Base-by-base conservation (phyloP, 2,797 vertebrate genomes). In the Trachurus trachurus region DNA sequence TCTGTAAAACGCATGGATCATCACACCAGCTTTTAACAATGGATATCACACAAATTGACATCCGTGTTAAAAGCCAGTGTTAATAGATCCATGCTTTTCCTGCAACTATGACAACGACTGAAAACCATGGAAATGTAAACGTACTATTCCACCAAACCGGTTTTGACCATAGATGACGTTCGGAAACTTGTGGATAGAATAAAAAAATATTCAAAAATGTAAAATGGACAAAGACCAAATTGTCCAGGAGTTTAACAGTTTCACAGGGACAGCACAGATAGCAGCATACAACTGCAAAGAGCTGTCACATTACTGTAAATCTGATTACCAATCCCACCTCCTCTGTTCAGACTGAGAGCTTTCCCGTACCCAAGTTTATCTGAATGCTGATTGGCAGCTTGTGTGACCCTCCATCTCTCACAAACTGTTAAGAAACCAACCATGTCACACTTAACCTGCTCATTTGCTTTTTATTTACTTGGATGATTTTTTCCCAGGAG, bases 171-270 rank as follows among this genome's bases (percentile, higher is more conserved):
- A n/a, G n/a, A n/a, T n/a, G n/a, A n/a, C n/a, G n/a, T n/a, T n/a
- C n/a, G n/a, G n/a, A n/a, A n/a, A n/a, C n/a, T n/a, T n/a, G n/a
- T n/a, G n/a, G n/a, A n/a, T 9, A 2, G 3, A 59, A 49, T 29
- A 45, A 29, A 45, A 61, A 37, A 17, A 37, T 53, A 34, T 54
- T 45, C 31, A 66, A 68, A 26, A 62, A 54, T 69, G 2, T 5
- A 60, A 71, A 64, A 17, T 22, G 40, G 15, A 52, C 37, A 26
- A 74, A 42, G 39, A 42, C 11, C 39, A 64, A 53, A 66, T 50
- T 6, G 1, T 53, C 59, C 54, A 69, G 68, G 60, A 76, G 76
- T 80, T 82, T 44, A 66, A 82, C 58, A 50, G 54, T 44, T 65
- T 13, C 31, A n/a, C 13, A 21, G 21, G 54, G 12, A 45, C 47